Evolutionary conservation across 2,888 invertebrate species (phyloP).

Genomic region (Octonoba sinensis): DNA sequence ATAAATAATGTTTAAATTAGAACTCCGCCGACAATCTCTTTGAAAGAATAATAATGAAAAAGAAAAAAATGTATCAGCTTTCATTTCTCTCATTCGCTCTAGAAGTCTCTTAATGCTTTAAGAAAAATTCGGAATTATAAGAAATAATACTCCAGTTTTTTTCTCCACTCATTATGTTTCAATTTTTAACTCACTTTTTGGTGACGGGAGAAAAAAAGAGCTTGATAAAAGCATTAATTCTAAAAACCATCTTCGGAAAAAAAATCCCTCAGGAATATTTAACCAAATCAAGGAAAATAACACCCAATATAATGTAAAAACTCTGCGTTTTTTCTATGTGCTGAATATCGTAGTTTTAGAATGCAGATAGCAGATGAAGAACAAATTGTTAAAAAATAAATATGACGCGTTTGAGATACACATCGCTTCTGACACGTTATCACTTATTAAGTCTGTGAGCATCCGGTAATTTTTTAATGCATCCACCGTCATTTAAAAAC

Average conservation of each 20-base stretch:
- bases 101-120: neutral
- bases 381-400: constrained; percentile 1
- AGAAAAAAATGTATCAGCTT: too few relatives aligned
- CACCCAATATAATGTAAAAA: neutral
- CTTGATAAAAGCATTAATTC: constrained; percentile 8
- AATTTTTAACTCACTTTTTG: neutral
- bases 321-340: too few relatives aligned
- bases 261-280: constrained; percentile 39
- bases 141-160: constrained; percentile 4
- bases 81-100: too few relatives aligned
- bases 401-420: constrained; percentile 22
- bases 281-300: constrained; percentile 48
- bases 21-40: too few relatives aligned
- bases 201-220: constrained; percentile 4
- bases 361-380: too few relatives aligned
- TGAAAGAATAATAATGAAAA: too few relatives aligned
- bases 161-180: constrained; percentile 1
- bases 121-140: neutral
- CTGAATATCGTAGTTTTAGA: too few relatives aligned
- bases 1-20: too few relatives aligned
- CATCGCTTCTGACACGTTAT: constrained; percentile 40
- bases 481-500: constrained; percentile 54
- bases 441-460: constrained; percentile 38
- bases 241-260: neutral
- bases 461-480: constrained; percentile 60